Conservation (phyloP, 1,140 invertebrate genomes). For the Tribolium castaneum region DNA sequence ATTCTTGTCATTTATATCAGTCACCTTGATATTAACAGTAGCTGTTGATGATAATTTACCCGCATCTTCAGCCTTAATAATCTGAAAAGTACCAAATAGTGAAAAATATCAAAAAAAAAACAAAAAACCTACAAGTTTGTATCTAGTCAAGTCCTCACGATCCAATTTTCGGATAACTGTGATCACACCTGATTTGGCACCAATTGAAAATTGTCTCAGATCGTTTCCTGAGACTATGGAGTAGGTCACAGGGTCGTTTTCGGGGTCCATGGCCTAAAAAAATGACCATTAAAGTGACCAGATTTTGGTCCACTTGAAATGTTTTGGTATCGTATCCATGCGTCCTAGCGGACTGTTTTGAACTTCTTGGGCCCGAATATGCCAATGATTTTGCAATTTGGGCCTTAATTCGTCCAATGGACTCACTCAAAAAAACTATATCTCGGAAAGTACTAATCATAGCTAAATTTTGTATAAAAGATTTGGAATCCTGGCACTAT, state of each 20-base stretch:
- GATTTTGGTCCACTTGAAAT: no score
- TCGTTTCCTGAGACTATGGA: conserved; percentile 88
- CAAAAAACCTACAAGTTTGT: conserved; percentile 76
- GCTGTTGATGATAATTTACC: conserved; percentile 84
- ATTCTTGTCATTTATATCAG: conserved; percentile 92
- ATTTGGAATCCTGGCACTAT: no score
- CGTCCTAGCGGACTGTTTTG: no score
- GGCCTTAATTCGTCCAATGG: no score
- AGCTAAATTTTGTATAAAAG: no score
- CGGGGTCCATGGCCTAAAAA: conserved; percentile 84
- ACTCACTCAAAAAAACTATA: no score
- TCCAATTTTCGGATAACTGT: conserved; percentile 86
- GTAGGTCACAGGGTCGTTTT: conserved; percentile 88
- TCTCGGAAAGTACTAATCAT: no score
- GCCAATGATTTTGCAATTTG: no score
- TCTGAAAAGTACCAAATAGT: conserved; percentile 62
- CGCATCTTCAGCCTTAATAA: conserved; percentile 87
- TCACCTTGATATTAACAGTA: conserved; percentile 88
- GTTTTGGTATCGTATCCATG: no score
- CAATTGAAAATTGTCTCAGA: conserved; percentile 85
- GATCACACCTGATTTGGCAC: conserved; percentile 83
- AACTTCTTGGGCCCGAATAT: no score
- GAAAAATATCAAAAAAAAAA: not conserved
- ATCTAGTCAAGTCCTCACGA: conserved; percentile 86
- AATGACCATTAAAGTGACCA: not conserved